phyloP scores from a whole-genome alignment of 2,888 invertebrate species.

The Eretmocerus hayati region DNA sequence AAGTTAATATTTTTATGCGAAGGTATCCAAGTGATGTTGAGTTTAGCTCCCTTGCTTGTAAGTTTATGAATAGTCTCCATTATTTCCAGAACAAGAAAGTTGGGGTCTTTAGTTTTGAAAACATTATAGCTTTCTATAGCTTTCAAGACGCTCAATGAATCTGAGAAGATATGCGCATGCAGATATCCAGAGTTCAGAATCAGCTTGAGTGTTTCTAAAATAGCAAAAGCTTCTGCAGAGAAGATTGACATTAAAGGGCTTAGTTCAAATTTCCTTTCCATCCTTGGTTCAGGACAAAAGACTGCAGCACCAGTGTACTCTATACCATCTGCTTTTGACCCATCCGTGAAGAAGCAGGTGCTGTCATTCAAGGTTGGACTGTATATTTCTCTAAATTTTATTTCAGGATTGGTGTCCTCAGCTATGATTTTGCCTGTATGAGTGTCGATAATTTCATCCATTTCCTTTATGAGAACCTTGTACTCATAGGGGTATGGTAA shows the following conservation, averaged over 20 bases:
- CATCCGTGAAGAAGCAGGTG: neutral
- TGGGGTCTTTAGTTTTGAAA: no score
- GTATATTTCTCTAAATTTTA: constrained; percentile 1
- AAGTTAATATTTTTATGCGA: neutral
- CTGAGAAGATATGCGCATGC: neutral
- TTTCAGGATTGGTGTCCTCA: neutral
- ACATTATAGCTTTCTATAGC: no score
- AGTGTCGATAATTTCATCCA: neutral
- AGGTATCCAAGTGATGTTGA: neutral
- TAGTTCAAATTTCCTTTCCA: neutral
- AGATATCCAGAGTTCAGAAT: neutral
- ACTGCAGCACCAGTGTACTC: neutral
- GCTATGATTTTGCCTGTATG: neutral
- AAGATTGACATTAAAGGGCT: neutral
- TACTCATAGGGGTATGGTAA: neutral
- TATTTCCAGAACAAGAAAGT: no score
- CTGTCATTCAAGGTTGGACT: neutral
- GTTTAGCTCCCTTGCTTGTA: no score
- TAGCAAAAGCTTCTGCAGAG: constrained; percentile 3
- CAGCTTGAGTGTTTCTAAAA: neutral
- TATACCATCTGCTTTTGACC: neutral
- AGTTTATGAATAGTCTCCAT: no score
- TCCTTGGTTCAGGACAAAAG: neutral
- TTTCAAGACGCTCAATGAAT: constrained; percentile 1
- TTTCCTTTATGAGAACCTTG: neutral